A percentile compares a stretch with the other conserved stretches of the same genome.
These are phyloP conservation scores for Omphaloscelis lunosa DNA, from an alignment of 2,888 invertebrate genomes.

Conservation along the genomic window DNA sequence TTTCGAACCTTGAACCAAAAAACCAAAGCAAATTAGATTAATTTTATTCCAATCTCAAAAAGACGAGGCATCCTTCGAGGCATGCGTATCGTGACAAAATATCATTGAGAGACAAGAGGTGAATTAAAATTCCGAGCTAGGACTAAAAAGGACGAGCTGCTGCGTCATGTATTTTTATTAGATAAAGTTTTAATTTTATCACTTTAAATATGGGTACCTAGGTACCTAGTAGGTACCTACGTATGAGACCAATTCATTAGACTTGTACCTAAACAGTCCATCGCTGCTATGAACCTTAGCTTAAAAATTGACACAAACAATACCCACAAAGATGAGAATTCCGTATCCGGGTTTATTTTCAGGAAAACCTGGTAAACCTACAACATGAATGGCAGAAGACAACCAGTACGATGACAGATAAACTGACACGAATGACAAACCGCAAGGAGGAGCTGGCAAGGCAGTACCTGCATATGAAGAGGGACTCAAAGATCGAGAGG, in stretches of 20 bases:
- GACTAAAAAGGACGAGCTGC: background rate
- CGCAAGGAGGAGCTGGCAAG: constrained; percentile 87
- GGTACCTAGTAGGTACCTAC: too few relatives aligned
- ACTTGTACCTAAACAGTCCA: background rate
- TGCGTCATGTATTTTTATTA: background rate
- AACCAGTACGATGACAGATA: constrained; percentile 83
- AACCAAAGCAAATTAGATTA: background rate
- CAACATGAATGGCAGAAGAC: constrained; percentile 89
- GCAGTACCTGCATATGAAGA: constrained; percentile 89
- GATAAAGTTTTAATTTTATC: background rate
- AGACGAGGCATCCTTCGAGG: background rate
- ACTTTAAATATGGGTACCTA: background rate
- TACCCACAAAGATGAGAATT: background rate
- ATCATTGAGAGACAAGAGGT: background rate
- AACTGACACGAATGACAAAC: constrained; percentile 84
- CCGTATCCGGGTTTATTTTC: background rate
- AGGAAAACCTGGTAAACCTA: constrained; percentile 84
- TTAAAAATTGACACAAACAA: background rate
- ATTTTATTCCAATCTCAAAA: too few relatives aligned
- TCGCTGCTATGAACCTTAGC: background rate
- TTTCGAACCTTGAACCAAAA: constrained; percentile 21
- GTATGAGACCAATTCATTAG: too few relatives aligned
- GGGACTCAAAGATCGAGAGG: constrained; percentile 87
- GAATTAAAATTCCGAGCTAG: background rate
- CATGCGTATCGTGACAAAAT: constrained; percentile 31